Base-by-base conservation (phyloP, 2,113 vertebrate species). In the Cariama cristata region DNA sequence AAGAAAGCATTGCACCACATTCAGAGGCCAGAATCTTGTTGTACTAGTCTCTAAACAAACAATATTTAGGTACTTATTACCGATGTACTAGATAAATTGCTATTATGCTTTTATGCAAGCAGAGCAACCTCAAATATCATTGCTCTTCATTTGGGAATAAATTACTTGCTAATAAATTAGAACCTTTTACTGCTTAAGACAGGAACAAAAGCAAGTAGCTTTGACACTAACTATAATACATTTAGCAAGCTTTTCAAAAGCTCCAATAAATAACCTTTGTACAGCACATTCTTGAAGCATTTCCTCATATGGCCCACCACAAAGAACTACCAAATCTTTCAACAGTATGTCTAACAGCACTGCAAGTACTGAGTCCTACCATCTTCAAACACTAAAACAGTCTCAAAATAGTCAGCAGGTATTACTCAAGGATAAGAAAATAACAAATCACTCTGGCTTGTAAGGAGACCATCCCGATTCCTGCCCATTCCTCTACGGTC, bases 201-300 rank as follows among this genome's bases (percentile, higher is more conserved):
- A 60, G n/a, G 27, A 72, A 82, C 30, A 89, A 68, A 91, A 76
- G 19, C 66, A 85, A 56, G 28, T 23, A 72, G 80, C 75, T 77
- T 66, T 58, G 59, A 89, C n/a, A 26, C 10, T 38, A 87, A 63
- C 12, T 67, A 13, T 23, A 79, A 79, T 4, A 89, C 17, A 21
- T 44, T 72, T 21, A 84, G 33, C n/a, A 72, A 91, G 38, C 35
- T 87, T 60, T 79, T 68, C 60, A 28, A 20, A 84, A 87, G 68
- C 45, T 94, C 59, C 60, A 81, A 86, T 22, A 94, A 90, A 86
- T 24, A 89, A 28, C 49, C n/a, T 33, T 33, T n/a, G 45, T 10
- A 85, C 30, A 87, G 62, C 33, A 80, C 66, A 67, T 88, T 87
- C 86, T 47, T 77, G 28, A 89, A 89, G 69, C 69, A 76, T 60